Conservation (phyloP, 2,797 vertebrate species). For the Eidolon dupreanum region DNA sequence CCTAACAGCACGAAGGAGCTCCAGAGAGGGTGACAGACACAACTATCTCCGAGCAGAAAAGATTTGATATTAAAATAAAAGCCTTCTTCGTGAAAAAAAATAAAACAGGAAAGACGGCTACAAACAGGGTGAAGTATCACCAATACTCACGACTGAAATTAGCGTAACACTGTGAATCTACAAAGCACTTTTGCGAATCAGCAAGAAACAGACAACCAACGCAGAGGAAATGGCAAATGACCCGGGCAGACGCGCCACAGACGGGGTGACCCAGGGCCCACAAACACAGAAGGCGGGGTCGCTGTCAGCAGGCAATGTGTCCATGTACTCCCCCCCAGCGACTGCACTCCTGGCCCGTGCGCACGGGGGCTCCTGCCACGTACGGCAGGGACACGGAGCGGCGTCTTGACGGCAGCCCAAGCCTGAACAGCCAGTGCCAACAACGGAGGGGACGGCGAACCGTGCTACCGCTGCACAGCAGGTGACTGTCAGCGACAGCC, state of each 20-base stretch:
- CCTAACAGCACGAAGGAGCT: rapidly evolving
- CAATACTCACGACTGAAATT: rapidly evolving
- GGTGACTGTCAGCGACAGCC: not conserved
- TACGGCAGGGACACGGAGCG: rapidly evolving
- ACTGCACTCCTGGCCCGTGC: not conserved
- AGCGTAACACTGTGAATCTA: rapidly evolving
- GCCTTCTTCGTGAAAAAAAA: not conserved
- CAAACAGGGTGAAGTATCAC: rapidly evolving
- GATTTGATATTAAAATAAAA: rapidly evolving
- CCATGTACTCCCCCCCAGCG: rapidly evolving
- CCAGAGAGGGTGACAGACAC: rapidly evolving
- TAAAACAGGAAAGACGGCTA: rapidly evolving
- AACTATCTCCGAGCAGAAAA: rapidly evolving
- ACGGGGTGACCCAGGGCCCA: rapidly evolving
- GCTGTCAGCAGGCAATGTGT: not conserved
- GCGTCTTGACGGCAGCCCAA: not conserved
- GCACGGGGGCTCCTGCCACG: not conserved
- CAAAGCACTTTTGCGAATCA: rapidly evolving
- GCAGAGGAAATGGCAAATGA: rapidly evolving
- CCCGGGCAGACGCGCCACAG: rapidly evolving
- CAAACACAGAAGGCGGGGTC: not conserved
- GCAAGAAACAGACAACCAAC: rapidly evolving
- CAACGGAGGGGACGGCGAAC: rapidly evolving
- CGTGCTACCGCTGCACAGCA: not conserved
- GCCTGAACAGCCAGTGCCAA: not conserved